Base-by-base conservation (phyloP, 37 sponge, comb jelly and placozoan genomes). In the Corticium candelabrum region DNA sequence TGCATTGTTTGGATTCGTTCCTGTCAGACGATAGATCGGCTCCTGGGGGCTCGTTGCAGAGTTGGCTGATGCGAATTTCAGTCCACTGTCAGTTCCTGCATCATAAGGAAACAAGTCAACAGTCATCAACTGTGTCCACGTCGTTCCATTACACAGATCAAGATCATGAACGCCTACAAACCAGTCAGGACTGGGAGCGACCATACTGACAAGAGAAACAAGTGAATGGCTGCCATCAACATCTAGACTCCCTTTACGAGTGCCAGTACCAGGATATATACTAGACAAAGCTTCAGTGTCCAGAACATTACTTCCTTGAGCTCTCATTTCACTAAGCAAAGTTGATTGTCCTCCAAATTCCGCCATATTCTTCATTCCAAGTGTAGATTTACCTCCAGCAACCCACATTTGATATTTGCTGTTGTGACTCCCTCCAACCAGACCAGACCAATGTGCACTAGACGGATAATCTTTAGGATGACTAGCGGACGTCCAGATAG, bases 131-230 rank as follows among this genome's bases (percentile, higher is more conserved):
- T 70, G n/a, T 7, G 7, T 4, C 7, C 7, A 70, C n/a, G n/a
- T 15, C 4, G 7, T 70, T n/a, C 73, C 73, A n/a, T 4, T 7
- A 15, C 73, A 70, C 33, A 70, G 7, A 4, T 4, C 21, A 4
- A n/a, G 73, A 15, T 70, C 73, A 15, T 32, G 29, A n/a, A 70
- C 29, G n/a, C 73, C 73, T 4, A 70, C 73, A 70, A 70, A 70
- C 73, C 73, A 70, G 35, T 70, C 73, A n/a, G 73, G 73, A n/a
- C n/a, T n/a, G 29, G 73, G 73, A 7, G 73, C 73, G 32, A 70
- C 35, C 73, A 70, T 70, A 15, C n/a, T n/a, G n/a, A 70, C 4
- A 15, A 70, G 73, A 29, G 73, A n/a, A 7, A 70, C 62, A 50
- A 50, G 62, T 21, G 15, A 21, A 21, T 50, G 62, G 62, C 62